Evolutionary conservation across 1,140 invertebrate genomes (phyloP).

Genomic region (Drosophila nasuta): DNA sequence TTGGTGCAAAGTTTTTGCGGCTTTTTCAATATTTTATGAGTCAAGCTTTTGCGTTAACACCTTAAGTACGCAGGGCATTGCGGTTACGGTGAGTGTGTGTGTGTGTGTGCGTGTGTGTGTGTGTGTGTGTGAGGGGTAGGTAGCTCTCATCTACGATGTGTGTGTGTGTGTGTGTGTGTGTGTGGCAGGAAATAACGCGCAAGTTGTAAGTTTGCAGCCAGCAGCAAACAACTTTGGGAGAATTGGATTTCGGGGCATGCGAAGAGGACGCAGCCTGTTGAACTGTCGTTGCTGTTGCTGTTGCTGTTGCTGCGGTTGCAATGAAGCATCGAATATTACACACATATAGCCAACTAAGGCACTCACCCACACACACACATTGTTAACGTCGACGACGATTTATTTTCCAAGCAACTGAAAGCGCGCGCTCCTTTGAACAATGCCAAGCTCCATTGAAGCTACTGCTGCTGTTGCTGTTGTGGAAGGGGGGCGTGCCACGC

Average conservation of each 20-base stretch:
- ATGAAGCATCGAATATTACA: slow-evolving; percentile 81
- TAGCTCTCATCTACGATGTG: slow-evolving; percentile 11
- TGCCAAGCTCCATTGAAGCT: slow-evolving; percentile 42
- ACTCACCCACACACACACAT: slow-evolving; percentile 26
- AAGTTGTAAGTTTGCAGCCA: slow-evolving; percentile 81
- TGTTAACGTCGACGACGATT: slow-evolving; percentile 69
- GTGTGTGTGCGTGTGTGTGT: neutral
- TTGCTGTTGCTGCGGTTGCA: slow-evolving; percentile 69
- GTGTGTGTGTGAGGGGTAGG: neutral
- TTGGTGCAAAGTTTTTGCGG: slow-evolving; percentile 82
- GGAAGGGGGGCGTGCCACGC: slow-evolving; percentile 6
- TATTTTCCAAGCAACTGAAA: slow-evolving; percentile 76
- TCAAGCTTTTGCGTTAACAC: slow-evolving; percentile 83
- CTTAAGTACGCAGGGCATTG: slow-evolving; percentile 80
- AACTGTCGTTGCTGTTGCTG: slow-evolving; percentile 43
- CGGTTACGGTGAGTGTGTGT: slow-evolving; percentile 43
- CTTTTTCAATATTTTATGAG: slow-evolving; percentile 85
- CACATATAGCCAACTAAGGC: slow-evolving; percentile 53
- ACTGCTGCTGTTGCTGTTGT: neutral
- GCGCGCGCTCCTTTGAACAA: slow-evolving; percentile 58
- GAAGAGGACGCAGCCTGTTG: slow-evolving; percentile 48
- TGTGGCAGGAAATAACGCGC: slow-evolving; percentile 82
- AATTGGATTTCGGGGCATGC: neutral
- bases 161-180: too few relatives aligned
- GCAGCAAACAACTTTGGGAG: slow-evolving; percentile 59